Conservation (phyloP, 2,797 vertebrate genomes). For the Avahi laniger region DNA sequence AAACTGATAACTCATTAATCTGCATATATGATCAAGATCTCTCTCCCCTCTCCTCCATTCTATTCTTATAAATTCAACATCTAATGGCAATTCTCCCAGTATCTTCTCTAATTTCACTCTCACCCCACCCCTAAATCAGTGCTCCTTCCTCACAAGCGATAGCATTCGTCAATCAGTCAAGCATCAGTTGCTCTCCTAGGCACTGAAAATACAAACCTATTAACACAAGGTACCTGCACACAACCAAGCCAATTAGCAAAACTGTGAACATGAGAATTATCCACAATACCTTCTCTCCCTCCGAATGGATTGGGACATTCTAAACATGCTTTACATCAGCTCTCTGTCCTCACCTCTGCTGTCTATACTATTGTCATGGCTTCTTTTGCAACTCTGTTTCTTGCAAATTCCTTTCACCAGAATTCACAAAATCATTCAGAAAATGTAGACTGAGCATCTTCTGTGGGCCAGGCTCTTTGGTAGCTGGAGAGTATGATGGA, state of each 20-base stretch:
- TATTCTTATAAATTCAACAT: background rate
- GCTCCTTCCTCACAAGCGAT: background rate
- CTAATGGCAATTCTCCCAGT: background rate
- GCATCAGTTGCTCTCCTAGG: background rate
- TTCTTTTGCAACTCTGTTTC: background rate
- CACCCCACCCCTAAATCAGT: background rate
- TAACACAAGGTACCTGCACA: background rate
- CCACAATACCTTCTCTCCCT: background rate
- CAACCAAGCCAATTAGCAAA: background rate
- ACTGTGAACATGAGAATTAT: background rate
- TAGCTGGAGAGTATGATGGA: background rate
- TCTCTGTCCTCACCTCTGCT: background rate
- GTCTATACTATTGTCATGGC: background rate
- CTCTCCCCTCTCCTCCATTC: background rate
- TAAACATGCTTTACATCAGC: background rate
- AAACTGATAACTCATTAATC: background rate
- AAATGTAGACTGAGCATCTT: background rate
- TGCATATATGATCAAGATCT: background rate
- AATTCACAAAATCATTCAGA: slow-evolving; percentile 7
- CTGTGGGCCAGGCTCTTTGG: background rate
- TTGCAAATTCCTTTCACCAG: background rate
- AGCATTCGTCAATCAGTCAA: background rate
- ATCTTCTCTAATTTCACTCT: background rate
- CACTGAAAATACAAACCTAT: background rate
- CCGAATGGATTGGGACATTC: background rate